These are phyloP conservation scores for Hozukius guyotensis DNA, from an alignment of 2,797 vertebrate species.

Conservation along the genomic window DNA sequence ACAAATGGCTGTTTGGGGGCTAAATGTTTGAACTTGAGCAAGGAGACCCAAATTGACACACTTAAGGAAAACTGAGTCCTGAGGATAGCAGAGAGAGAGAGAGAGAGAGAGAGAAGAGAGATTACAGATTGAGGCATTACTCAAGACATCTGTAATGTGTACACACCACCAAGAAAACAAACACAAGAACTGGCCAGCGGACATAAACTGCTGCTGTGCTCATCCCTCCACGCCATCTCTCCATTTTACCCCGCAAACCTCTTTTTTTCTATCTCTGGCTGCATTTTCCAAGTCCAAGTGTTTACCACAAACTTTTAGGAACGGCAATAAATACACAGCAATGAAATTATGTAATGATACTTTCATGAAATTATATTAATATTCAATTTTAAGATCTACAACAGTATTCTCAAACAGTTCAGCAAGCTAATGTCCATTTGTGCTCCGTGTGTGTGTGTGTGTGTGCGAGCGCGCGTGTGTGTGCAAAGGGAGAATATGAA, in stretches of 20 bases:
- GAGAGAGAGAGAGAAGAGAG: slow-evolving; percentile 61
- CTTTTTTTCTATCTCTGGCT: slow-evolving; percentile 13
- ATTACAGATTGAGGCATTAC: slow-evolving; percentile 81
- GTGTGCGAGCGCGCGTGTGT: too few species aligned
- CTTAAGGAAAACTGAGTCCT: slow-evolving; percentile 79
- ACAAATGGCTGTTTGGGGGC: slow-evolving; percentile 79
- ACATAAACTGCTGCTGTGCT: slow-evolving; percentile 55
- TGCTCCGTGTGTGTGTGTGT: neutral
- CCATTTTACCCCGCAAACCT: slow-evolving; percentile 22
- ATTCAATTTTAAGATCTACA: neutral
- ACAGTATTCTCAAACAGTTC: neutral
- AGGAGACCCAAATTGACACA: slow-evolving; percentile 82
- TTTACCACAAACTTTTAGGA: slow-evolving; percentile 27
- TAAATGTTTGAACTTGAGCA: slow-evolving; percentile 85
- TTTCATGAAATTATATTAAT: neutral
- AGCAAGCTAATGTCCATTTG: too few species aligned
- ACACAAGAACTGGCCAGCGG: slow-evolving; percentile 72
- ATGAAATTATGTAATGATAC: neutral
- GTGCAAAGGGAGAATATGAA: neutral
- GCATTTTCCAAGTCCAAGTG: slow-evolving; percentile 20
- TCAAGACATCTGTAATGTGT: slow-evolving; percentile 84
- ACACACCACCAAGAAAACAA: slow-evolving; percentile 76
- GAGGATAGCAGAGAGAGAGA: slow-evolving; percentile 62
- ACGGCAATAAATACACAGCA: neutral
- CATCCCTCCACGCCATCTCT: slow-evolving; percentile 26